Conservation (phyloP, 2,888 invertebrate genomes). For the Elmis aenea region DNA sequence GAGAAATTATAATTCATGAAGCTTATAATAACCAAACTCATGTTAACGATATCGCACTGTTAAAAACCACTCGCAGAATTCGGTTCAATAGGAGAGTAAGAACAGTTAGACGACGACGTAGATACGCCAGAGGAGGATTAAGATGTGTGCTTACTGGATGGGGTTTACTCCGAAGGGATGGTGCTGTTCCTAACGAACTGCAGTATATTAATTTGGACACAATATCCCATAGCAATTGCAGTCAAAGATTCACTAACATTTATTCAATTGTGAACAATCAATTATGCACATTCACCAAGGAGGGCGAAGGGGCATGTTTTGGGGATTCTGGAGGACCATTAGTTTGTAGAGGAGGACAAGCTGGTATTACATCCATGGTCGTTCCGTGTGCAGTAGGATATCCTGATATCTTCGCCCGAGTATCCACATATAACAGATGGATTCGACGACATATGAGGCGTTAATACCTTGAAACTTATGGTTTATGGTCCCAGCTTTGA, state of each 20-base stretch:
- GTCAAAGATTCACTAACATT: constrained; percentile 38
- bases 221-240: constrained; percentile 50
- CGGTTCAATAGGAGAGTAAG: constrained; percentile 18
- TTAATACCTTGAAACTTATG: too few species aligned
- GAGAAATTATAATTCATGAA: constrained; percentile 25
- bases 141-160: constrained; percentile 48
- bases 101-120: constrained; percentile 30
- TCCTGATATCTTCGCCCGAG: constrained; percentile 18
- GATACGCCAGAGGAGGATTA: constrained; percentile 40
- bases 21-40: constrained; percentile 13
- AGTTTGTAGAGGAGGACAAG: constrained; percentile 11
- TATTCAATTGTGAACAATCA: constrained; percentile 49
- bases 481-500: too few species aligned
- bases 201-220: constrained; percentile 52
- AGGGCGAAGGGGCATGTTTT: constrained; percentile 58
- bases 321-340: constrained; percentile 35
- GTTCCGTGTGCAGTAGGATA: constrained; percentile 15
- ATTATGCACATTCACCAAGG: constrained; percentile 55
- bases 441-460: too few species aligned
- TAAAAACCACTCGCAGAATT: constrained; percentile 18
- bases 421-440: constrained; percentile 12
- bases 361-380: constrained; percentile 19
- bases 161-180: constrained; percentile 53
- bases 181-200: constrained; percentile 50
- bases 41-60: constrained; percentile 23